These are phyloP conservation scores for Schrankia costaestrigalis DNA, from an alignment of 2,888 invertebrate genomes.

Conservation along the genomic window DNA sequence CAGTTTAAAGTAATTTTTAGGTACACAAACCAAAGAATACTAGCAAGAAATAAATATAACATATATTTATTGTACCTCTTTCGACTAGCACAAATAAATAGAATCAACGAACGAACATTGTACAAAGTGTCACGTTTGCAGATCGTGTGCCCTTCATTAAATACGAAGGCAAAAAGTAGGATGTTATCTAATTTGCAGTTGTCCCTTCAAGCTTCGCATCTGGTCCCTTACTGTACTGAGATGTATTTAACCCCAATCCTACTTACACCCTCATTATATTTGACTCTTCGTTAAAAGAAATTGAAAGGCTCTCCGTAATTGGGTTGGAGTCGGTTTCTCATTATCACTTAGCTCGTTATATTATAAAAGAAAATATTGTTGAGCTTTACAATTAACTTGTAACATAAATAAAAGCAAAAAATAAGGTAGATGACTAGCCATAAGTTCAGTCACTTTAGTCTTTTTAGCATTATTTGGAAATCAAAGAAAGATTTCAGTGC, in stretches of 20 bases:
- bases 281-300: conserved; percentile 9
- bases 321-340: neutral
- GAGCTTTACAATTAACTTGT: too few relatives aligned
- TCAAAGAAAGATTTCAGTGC: too few relatives aligned
- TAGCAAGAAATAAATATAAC: too few relatives aligned
- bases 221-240: conserved; percentile 11
- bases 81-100: too few relatives aligned
- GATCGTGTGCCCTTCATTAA: conserved; percentile 40
- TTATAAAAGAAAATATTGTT: neutral
- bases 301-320: conserved; percentile 13
- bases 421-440: too few relatives aligned
- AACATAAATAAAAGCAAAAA: too few relatives aligned
- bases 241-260: conserved; percentile 21
- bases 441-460: too few relatives aligned
- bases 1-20: too few relatives aligned
- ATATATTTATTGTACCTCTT: too few relatives aligned
- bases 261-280: conserved; percentile 14
- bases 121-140: conserved; percentile 24
- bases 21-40: too few relatives aligned
- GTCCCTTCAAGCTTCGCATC: conserved; percentile 26
- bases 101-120: too few relatives aligned
- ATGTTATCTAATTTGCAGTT: conserved; percentile 32
- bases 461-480: too few relatives aligned
- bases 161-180: conserved; percentile 39
- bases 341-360: neutral